A percentile compares a stretch with the other conserved stretches of the same genome.
Evolutionary conservation across 2,797 vertebrate genomes (phyloP).

Genomic region (Aselliscus stoliczkanus): DNA sequence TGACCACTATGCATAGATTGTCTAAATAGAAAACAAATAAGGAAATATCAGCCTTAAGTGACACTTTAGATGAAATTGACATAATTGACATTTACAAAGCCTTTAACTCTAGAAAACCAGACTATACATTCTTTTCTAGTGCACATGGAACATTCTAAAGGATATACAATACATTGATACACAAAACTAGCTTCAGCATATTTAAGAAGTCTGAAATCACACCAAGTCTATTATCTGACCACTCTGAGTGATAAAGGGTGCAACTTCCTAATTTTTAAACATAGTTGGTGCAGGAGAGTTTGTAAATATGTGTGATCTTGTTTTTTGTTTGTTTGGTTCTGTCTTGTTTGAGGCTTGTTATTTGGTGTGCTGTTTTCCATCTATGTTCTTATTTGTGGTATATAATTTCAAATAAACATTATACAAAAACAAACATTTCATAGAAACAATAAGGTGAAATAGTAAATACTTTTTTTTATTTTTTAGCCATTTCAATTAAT

Average conservation of each 20-base stretch:
- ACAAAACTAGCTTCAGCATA: too few species aligned
- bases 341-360: constrained; percentile 71
- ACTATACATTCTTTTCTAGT: too few species aligned
- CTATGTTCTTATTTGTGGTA: constrained; percentile 72
- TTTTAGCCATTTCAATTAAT: constrained; percentile 61
- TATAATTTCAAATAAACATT: constrained; percentile 78
- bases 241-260: constrained; percentile 48
- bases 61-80: too few species aligned
- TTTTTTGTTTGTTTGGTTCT: constrained; percentile 64
- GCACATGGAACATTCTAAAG: too few species aligned
- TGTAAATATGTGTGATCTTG: constrained; percentile 34
- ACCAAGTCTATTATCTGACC: too few species aligned
- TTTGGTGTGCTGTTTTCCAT: constrained; percentile 78
- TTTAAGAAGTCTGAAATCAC: too few species aligned
- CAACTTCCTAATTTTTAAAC: constrained; percentile 42
- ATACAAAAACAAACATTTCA: constrained; percentile 60
- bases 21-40: too few species aligned
- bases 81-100: too few species aligned
- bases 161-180: too few species aligned
- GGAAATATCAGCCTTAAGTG: too few species aligned
- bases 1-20: too few species aligned
- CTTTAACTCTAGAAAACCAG: too few species aligned
- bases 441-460: constrained; percentile 44
- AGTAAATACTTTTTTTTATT: constrained; percentile 4
- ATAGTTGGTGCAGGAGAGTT: constrained; percentile 35